Percentiles rank a stretch among this genome's conserved stretches.
Evolutionary conservation across 2,113 vertebrate genomes (phyloP).

Genomic region (Plectropomus leopardus): DNA sequence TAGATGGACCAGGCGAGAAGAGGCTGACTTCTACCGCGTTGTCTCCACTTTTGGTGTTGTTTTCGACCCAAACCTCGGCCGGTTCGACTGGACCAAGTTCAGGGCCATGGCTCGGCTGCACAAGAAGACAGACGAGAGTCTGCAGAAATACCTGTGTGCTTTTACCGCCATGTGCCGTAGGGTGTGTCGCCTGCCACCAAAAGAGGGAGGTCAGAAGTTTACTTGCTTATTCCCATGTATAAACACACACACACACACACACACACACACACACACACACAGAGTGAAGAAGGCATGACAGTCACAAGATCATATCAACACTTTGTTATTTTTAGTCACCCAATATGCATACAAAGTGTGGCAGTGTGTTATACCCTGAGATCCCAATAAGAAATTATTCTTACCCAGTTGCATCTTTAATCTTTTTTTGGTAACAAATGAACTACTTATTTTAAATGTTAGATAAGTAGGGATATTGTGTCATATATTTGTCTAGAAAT

Average conservation of each 20-base stretch:
- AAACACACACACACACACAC: neutral
- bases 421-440: neutral
- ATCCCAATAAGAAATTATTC: neutral
- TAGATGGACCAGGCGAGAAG: slow-evolving; percentile 98
- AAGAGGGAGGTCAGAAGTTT: slow-evolving; percentile 89
- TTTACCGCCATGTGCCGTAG: slow-evolving; percentile 97
- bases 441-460: neutral
- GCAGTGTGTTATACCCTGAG: neutral
- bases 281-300: neutral
- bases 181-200: slow-evolving; percentile 95
- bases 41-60: slow-evolving; percentile 99
- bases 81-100: slow-evolving; percentile 99
- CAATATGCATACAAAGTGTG: neutral
- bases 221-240: neutral
- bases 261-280: neutral
- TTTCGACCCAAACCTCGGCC: slow-evolving; percentile 93
- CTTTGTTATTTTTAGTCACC: neutral
- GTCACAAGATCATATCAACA: neutral
- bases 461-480: neutral
- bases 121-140: slow-evolving; percentile 97
- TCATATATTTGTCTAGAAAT: neutral
- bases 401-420: neutral
- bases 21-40: slow-evolving; percentile 98
- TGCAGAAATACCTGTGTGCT: slow-evolving; percentile 96
- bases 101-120: slow-evolving; percentile 97